Base-by-base conservation (phyloP, 37 sponge, comb jelly and placozoan species). In the Lycopodina hypogea region DNA sequence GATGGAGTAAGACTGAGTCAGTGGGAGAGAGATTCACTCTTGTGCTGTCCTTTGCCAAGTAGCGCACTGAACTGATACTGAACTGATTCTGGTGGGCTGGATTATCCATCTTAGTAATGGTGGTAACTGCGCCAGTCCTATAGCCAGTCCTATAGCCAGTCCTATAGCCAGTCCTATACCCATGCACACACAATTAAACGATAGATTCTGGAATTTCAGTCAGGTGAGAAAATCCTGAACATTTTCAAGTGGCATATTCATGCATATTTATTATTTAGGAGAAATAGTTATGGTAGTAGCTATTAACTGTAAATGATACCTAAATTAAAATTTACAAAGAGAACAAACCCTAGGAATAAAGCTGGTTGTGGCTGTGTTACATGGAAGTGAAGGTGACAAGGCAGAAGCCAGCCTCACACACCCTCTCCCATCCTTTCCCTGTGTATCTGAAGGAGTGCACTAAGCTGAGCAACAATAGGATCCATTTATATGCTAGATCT, bases 381-480 rank as follows among this genome's bases (percentile, higher is more conserved):
- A 45, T 21, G 42, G 69, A 19, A 63, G 70, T 30, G 83, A 90
- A 23, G 22, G 56, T 0, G 61, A 59, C 3, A 18, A 79, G 23
- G 69, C 51, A 19, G 78, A 74, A 0, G 51, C 57, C 6, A 59
- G 83, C 1, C 33, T 32, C 34, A 74, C 73, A 0, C 79, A 90
- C 39, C 91, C 91, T 0, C 78, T 90, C 2, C 91, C 91, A 0
- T 30, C 68, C 32, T 34, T 90, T 29, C 40, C 87, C 39, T 86
- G 86, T 19, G 79, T 75, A n/a, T n/a, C n/a, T n/a, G n/a, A n/a
- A n/a, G n/a, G n/a, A n/a, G 6, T 90, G 91, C 39, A 68, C 83
- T 32, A 77, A 37, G 24, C 83, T 82, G 77, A 77, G 75, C 53
- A 90, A 92, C 58, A 68, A 84, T 0, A 45, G 76, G 1, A 81